Conservation (phyloP, 1,140 invertebrate species). For the Pygmarrhopalites habei region DNA sequence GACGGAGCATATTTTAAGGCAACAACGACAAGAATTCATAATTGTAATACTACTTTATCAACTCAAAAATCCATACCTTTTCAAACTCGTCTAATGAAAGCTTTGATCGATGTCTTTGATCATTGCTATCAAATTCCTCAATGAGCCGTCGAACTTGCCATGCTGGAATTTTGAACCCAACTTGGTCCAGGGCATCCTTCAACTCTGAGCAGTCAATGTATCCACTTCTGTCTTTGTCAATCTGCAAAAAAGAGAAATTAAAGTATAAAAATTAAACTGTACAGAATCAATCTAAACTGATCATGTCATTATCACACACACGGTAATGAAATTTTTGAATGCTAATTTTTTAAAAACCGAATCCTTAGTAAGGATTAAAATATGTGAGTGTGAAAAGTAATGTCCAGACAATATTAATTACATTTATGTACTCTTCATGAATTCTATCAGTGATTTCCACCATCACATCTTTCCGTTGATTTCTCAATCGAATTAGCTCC, state of each 20-base stretch:
- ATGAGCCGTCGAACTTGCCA: constrained; percentile 87
- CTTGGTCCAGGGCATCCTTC: constrained; percentile 77
- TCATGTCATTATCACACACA: no score
- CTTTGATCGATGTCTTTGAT: constrained; percentile 65
- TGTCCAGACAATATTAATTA: not conserved
- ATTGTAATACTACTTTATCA: no score
- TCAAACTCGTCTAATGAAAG: constrained; percentile 81
- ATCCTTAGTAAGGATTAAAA: no score
- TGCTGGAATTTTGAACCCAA: constrained; percentile 82
- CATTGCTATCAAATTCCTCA: constrained; percentile 68
- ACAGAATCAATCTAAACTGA: no score
- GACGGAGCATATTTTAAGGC: no score
- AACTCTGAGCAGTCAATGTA: constrained; percentile 83
- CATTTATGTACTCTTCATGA: constrained; percentile 5
- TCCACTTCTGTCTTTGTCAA: constrained; percentile 84
- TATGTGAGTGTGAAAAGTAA: no score
- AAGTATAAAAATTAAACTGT: no score
- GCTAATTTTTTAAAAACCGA: no score
- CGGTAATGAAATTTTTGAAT: no score
- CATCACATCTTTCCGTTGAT: constrained; percentile 10
- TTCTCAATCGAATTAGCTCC: constrained; percentile 1
- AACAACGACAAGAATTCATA: no score
- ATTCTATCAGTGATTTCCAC: constrained; percentile 1
- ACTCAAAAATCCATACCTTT: constrained; percentile 46
- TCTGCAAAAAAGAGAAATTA: constrained; percentile 40